Conservation (phyloP, 2,888 invertebrate genomes). For the Athrips mouffetella region DNA sequence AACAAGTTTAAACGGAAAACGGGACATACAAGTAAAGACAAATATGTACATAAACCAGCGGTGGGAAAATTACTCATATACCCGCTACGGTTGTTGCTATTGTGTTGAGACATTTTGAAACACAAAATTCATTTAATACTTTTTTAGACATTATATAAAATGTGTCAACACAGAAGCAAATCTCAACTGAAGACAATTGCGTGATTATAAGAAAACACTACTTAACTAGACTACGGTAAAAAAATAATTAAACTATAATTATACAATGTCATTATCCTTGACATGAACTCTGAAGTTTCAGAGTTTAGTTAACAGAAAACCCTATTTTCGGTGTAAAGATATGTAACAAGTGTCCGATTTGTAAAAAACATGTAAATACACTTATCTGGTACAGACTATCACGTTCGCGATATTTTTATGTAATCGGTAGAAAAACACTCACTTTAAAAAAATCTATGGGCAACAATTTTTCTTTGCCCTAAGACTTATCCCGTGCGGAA, state of each 20-base stretch:
- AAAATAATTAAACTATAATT: conserved; percentile 1
- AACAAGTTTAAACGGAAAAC: conserved; percentile 9
- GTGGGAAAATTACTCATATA: conserved; percentile 65
- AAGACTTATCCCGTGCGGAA: too few relatives aligned
- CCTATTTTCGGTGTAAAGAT: conserved; percentile 63
- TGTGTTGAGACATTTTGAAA: conserved; percentile 47
- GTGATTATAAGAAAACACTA: conserved; percentile 4
- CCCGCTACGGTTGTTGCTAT: conserved; percentile 59
- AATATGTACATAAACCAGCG: conserved; percentile 62
- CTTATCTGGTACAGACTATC: conserved; percentile 58
- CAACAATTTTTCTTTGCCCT: conserved; percentile 37
- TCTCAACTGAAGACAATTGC: conserved; percentile 14
- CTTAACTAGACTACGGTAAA: conserved; percentile 1
- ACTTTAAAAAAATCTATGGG: conserved; percentile 41
- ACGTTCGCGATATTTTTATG: conserved; percentile 33
- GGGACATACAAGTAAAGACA: conserved; percentile 32
- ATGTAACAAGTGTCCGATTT: conserved; percentile 68
- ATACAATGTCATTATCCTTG: conserved; percentile 6
- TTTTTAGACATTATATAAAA: conserved; percentile 22
- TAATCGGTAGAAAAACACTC: conserved; percentile 26
- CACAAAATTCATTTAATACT: conserved; percentile 6
- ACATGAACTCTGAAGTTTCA: conserved; percentile 8
- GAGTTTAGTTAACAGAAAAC: conserved; percentile 31
- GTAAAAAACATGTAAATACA: conserved; percentile 56
- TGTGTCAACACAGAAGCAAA: conserved; percentile 51